Base-by-base conservation (phyloP, 1,140 invertebrate genomes). In the Rhynchophorus ferrugineus region DNA sequence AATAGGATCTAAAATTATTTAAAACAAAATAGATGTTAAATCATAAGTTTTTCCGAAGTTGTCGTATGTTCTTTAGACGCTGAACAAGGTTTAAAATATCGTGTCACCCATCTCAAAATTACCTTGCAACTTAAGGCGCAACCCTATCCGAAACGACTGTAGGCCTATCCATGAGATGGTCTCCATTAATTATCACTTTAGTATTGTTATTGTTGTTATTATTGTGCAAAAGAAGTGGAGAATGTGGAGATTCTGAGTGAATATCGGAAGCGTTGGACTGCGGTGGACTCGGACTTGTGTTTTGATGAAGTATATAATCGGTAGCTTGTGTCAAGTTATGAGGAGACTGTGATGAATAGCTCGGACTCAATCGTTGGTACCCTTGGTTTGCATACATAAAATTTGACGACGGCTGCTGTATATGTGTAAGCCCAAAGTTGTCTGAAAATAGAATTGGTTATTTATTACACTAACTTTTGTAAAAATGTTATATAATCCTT, bases 141-240 rank as follows among this genome's bases (percentile, higher is more conserved):
- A n/a, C n/a, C n/a, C n/a, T n/a, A n/a, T n/a, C n/a, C n/a, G 70
- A 69, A 3, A 72, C 70, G 3, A 72, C 69, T 8, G 68, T 67
- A 0, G 66, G 66, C 51, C 70, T 61, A 14, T 72, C 70, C 29
- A 67, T 54, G 29, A 57, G 60, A 17, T 60, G 50, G 7, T 66
- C 63, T 9, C 58, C 60, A 24, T 60, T 66, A 9, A 66, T 58
- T 14, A 69, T 65, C 17, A 63, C 59, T 59, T 69, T 68, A n/a
- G 63, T 56, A 50, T 61, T 59, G 41, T 61, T 66, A 56, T 65
- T 69, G 51, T 58, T 69, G 35, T 61, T 68, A 44, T 60, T 63
- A 43, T 63, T 62, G 50, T 57, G 64, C 29, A 51, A 54, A 37
- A 54, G 56, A 44, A 59, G 57, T 6, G 61, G 60, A 3, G 64